These are phyloP conservation scores for Ammodytes dubius DNA, from an alignment of 2,113 vertebrate species.

Conservation along the genomic window DNA sequence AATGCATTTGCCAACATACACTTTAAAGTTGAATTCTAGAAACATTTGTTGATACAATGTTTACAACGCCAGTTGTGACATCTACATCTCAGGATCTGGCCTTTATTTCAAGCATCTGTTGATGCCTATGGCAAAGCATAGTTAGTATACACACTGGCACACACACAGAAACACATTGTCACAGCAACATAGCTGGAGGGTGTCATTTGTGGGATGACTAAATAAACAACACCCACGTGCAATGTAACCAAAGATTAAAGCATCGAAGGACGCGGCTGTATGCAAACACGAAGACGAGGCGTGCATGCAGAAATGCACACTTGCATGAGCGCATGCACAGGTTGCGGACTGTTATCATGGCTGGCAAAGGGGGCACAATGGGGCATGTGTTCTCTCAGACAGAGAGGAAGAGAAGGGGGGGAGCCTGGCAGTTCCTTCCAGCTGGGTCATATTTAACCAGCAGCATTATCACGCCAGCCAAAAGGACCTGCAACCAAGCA, in stretches of 20 bases:
- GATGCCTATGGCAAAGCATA: constrained; percentile 39
- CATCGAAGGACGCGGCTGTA: neutral
- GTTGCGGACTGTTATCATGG: constrained; percentile 51
- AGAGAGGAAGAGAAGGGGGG: constrained; percentile 61
- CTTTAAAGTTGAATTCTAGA: neutral
- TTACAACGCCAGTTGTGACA: constrained; percentile 21
- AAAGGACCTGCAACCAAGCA: constrained; percentile 48
- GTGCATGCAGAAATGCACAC: constrained; percentile 43
- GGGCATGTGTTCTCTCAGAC: constrained; percentile 72
- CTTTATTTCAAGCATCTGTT: constrained; percentile 43
- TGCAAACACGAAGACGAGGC: neutral
- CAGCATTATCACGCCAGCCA: constrained; percentile 43
- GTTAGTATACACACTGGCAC: constrained; percentile 4
- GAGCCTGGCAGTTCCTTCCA: constrained; percentile 66
- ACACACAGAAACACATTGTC: constrained; percentile 46
- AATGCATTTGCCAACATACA: constrained; percentile 1
- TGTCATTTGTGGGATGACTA: constrained; percentile 24
- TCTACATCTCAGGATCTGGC: constrained; percentile 14
- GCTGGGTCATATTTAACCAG: constrained; percentile 81
- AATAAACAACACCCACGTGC: constrained; percentile 46
- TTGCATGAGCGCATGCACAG: constrained; percentile 47
- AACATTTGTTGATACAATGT: neutral
- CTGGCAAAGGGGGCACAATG: constrained; percentile 67
- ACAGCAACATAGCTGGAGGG: constrained; percentile 26
- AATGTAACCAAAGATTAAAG: constrained; percentile 43